Evolutionary conservation across 1,140 invertebrate species (phyloP).

Genomic region (Pissodes strobi): DNA sequence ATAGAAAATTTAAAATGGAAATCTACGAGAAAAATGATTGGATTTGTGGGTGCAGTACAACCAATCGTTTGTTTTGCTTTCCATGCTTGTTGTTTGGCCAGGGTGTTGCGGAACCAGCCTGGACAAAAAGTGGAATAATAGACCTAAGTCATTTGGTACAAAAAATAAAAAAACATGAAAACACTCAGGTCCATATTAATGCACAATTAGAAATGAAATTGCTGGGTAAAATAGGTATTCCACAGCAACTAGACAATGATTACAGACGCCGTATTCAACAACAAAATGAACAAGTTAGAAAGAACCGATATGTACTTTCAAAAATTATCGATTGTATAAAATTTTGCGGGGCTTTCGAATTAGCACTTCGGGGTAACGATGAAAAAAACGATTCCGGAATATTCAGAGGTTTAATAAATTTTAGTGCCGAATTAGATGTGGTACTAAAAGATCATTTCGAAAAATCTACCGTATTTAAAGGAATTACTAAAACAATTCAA

Average conservation of each 20-base stretch:
- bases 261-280: slow-evolving; percentile 24
- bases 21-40: slow-evolving; percentile 34
- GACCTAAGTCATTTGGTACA: slow-evolving; percentile 28
- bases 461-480: slow-evolving; percentile 45
- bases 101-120: slow-evolving; percentile 7
- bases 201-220: slow-evolving; percentile 10
- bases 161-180: slow-evolving; percentile 35
- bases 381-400: slow-evolving; percentile 40
- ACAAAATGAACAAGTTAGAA: slow-evolving; percentile 47
- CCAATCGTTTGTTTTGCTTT: slow-evolving; percentile 35
- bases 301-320: slow-evolving; percentile 49
- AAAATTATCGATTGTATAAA: slow-evolving; percentile 51
- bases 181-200: slow-evolving; percentile 18
- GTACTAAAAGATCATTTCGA: slow-evolving; percentile 45
- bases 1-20: slow-evolving; percentile 24
- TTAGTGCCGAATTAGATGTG: slow-evolving; percentile 40
- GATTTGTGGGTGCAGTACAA: slow-evolving; percentile 35
- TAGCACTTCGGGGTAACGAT: slow-evolving; percentile 42
- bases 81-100: slow-evolving; percentile 30
- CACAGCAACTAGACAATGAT: slow-evolving; percentile 15
- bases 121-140: slow-evolving; percentile 27
- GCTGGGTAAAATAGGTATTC: slow-evolving; percentile 30
- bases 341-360: slow-evolving; percentile 50
- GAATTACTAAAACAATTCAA: slow-evolving; percentile 31
- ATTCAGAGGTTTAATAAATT: slow-evolving; percentile 40